Evolutionary conservation across 1,140 invertebrate genomes (phyloP), one percentile per base, ranked within the genome.

Genomic region (Helicoverpa armigera): DNA sequence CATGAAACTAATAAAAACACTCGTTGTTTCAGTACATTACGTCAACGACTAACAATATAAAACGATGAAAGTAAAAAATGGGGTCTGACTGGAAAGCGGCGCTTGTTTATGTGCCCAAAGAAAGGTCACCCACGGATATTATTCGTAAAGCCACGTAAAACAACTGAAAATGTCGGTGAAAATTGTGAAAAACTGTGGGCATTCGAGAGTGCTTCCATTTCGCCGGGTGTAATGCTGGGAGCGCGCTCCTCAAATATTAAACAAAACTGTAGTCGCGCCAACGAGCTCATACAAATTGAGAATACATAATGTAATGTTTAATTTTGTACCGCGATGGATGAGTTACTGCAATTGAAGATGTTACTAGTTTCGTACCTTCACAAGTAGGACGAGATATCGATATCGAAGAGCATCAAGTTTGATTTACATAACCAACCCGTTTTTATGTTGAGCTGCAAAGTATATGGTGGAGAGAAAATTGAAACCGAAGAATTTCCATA

Each of bases 231-330:
- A 70, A 82, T 82, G 81, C 67, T 75, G 13, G 31, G 48, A 76
- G 75, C 75, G 60, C 54, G 60, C 74, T 63, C 48, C 51, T 77
- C 56, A 63, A 82, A 82, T 78, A 77, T 72, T 77, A 72, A 82
- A 82, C 63, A n/a, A 60, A 60, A 61, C 54, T 63, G 73, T 81
- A 77, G 53, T 60, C 51, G 14, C 48, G n/a, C 43, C 78, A 50
- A 29, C 60, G 51, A 80, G 67, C 67, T 61, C 78, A 65, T 80
- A 72, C 58, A 75, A 80, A 74, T 80, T 75, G 61, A 18, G 23
- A 75, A 80, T 80, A 67, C 67, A 72, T 53, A 53, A 51, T 67
- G 51, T 50, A 76, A 76, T 13, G 16, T 63, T 76, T 50, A 76
- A 63, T 76, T 51, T 76, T 48, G 12, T 72, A 12, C 35, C 9